These are phyloP conservation scores for Pegoplata infirma DNA, from an alignment of 2,888 invertebrate genomes.

Conservation along the genomic window DNA sequence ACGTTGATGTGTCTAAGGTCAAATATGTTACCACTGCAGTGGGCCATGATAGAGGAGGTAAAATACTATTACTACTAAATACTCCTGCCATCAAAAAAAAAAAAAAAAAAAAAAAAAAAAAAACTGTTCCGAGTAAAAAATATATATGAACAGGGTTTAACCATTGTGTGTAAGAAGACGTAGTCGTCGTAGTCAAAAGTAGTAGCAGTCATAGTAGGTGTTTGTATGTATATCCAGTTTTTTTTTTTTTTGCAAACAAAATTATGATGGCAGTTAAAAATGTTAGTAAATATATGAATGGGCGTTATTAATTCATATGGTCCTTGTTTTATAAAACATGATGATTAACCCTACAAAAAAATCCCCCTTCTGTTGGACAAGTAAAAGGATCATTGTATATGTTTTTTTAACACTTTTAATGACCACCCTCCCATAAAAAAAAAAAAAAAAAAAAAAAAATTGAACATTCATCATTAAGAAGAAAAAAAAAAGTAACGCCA, in stretches of 20 bases:
- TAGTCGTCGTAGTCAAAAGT: no score
- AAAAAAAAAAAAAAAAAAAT: neutral
- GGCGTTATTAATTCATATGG: neutral
- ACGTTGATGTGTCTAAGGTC: slow-evolving; percentile 58
- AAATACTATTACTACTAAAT: neutral
- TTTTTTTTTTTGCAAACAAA: slow-evolving; percentile 27
- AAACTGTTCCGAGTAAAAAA: neutral
- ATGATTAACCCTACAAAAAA: neutral
- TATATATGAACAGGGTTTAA: neutral
- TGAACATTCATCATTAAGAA: neutral
- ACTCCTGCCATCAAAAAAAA: neutral
- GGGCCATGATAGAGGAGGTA: slow-evolving; percentile 30
- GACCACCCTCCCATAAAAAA: neutral
- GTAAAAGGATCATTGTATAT: neutral
- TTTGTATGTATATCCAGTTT: neutral
- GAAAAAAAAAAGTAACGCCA: no score
- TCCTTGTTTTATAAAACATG: neutral
- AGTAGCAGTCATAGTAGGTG: neutral
- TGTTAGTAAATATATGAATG: neutral
- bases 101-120: no score
- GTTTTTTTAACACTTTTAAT: neutral
- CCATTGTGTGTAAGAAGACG: neutral
- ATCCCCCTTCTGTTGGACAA: neutral
- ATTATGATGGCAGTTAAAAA: slow-evolving; percentile 1
- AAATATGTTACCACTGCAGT: slow-evolving; percentile 49